phyloP scores from a whole-genome alignment of 2,797 vertebrate species.

The Chelon labrosus region DNA sequence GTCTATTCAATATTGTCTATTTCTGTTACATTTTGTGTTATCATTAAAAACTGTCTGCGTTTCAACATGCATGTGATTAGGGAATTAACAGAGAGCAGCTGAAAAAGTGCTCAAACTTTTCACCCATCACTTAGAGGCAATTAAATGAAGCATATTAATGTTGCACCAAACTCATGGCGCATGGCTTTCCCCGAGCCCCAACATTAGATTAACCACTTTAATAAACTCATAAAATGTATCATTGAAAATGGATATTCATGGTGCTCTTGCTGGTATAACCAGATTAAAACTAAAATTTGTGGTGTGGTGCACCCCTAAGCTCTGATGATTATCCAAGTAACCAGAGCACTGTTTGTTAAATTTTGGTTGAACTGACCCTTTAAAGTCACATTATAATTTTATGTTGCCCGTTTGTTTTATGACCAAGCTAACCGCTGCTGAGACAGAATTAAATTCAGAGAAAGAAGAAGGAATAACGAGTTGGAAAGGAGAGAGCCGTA shows the following conservation, averaged over 20 bases:
- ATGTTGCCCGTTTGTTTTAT: background rate
- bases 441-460: constrained; percentile 14
- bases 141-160: constrained; percentile 1
- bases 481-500: constrained; percentile 11
- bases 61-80: background rate
- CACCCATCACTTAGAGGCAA: background rate
- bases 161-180: constrained; percentile 4
- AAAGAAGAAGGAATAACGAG: constrained; percentile 24
- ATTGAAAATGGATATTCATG: background rate
- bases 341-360: background rate
- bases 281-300: constrained; percentile 9
- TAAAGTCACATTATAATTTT: background rate
- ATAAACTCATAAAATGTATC: constrained; percentile 5
- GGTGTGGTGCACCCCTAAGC: background rate
- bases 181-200: background rate
- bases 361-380: background rate
- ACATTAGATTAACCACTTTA: background rate
- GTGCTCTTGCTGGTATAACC: background rate
- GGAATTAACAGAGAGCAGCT: background rate
- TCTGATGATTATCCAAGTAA: too few relatives aligned
- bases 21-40: background rate
- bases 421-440: background rate
- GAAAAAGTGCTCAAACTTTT: background rate
- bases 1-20: background rate
- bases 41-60: background rate